Evolutionary conservation across 1,140 invertebrate genomes (phyloP), one percentile per base, ranked within the genome.

Genomic region (Tribolium madens): DNA sequence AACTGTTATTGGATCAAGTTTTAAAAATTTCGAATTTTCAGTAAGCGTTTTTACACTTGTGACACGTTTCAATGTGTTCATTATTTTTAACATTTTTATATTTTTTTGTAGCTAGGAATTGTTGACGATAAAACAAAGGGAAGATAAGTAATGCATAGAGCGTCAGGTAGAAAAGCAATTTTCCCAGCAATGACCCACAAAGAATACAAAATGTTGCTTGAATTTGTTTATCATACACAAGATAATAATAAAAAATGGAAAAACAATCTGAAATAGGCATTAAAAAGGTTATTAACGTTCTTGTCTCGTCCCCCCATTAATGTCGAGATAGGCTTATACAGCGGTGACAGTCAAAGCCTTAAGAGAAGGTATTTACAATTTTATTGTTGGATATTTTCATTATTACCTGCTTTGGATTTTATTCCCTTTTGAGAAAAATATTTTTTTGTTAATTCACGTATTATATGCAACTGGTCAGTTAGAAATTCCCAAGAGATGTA

Each of bases 351-450:
- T 81, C 80, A 81, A 80, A 81, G 78, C 78, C 73, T 76, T 52
- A 79, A 50, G 70, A 64, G 70, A 73, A 80, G 71, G 76, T 80
- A 80, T 81, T 81, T 81, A 81, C 80, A 81, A 79, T 81, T 81
- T 81, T 80, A 81, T 81, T 81, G 80, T 80, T 76, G 79, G 77
- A 81, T 79, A 81, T 81, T 81, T 81, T 80, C 79, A 80, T 81
- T 81, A 81, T 80, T 81, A 76, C 79, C 79, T 74, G 69, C 72
- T 79, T 81, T 75, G 80, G 79, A 80, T 80, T 79, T 77, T 75
- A 77, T 76, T 71, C 79, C 79, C 52, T 78, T 74, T 81, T 76
- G 70, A 73, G 80, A 76, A 80, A 78, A 80, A 78, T 76, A 78
- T 76, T 78, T 78, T n/a, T 71, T 75, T 78, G 71, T 80, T 80